Evolutionary conservation across 2,797 vertebrate genomes (phyloP), one percentile per base, ranked within the genome.

Genomic region (Botia kubotai): DNA sequence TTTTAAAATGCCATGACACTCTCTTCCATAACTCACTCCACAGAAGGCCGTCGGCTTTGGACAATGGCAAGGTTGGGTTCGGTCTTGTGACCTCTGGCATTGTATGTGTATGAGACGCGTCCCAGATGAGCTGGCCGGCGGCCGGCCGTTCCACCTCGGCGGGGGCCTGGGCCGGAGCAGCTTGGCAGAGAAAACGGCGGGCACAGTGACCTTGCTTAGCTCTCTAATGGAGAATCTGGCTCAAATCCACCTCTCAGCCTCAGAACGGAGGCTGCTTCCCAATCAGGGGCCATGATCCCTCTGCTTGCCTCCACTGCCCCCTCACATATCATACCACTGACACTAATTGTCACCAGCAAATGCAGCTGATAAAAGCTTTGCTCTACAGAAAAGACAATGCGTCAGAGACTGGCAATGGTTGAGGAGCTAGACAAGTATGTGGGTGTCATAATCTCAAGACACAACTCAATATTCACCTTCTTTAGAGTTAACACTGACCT

Each of bases 181-280:
- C 89, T 91, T 92, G 91, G 92, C 91, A 92, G 85, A 78, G 82
- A 62, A 80, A 86, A 86, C 82, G 86, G 83, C 86, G 84, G 84
- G 89, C 77, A 76, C 72, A 87, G 85, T 93, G 93, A 94, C 94
- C 93, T 94, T 91, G 91, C 85, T 79, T 83, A 85, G 87, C 87
- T 92, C 86, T 87, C 89, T 94, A 94, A 95, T 93, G 92, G 92
- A 93, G 84, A 88, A 89, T 86, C 91, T 94, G 94, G 93, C 94
- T 14, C 57, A 19, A 86, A 80, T 92, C 92, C 93, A 95, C 87
- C 89, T 91, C 90, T 91, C 88, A 89, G 88, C 85, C 88, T 77
- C 71, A 50, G 72, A 58, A 63, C 63, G 63, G 83, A 90, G 86
- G 87, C 72, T 57, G 62, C 29, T 81, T 81, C 72, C 73, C 26